Evolutionary conservation across 1,140 invertebrate genomes (phyloP).

Genomic region (Psilanteris sp.): DNA sequence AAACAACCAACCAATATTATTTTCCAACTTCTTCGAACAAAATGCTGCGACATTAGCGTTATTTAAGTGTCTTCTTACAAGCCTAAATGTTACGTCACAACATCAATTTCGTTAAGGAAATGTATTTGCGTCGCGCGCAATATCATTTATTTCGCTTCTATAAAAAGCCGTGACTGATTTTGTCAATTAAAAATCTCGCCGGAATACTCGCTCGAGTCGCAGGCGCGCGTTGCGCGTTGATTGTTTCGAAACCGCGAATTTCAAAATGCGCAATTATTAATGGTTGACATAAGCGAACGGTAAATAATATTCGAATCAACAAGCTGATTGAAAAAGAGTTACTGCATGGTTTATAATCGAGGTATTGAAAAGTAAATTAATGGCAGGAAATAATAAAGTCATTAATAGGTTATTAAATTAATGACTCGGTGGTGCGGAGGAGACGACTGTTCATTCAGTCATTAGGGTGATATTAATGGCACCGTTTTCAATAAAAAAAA

Average conservation of each 20-base stretch:
- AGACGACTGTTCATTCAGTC: conserved; percentile 44
- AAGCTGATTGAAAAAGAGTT: conserved; percentile 12
- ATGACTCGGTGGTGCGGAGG: conserved; percentile 15
- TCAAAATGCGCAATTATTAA: conserved; percentile 18
- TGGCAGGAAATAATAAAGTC: conserved; percentile 48
- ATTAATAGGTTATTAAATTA: conserved; percentile 36
- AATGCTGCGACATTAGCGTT: conserved; percentile 1
- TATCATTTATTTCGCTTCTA: conserved; percentile 38
- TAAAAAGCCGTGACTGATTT: conserved; percentile 46
- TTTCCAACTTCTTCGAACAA: conserved; percentile 29
- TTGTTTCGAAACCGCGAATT: conserved; percentile 8
- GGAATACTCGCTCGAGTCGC: neutral
- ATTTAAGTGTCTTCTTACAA: conserved; percentile 35
- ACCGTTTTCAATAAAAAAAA: conserved; percentile 30
- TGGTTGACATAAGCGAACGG: neutral
- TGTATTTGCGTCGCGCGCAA: conserved; percentile 11
- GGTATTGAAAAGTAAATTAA: conserved; percentile 35
- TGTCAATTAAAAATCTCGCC: conserved; percentile 25
- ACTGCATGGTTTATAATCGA: neutral
- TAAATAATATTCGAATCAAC: conserved; percentile 5
- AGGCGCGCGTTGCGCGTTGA: conserved; percentile 28
- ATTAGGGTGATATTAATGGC: conserved; percentile 29
- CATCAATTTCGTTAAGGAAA: conserved; percentile 38
- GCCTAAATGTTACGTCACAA: conserved; percentile 19
- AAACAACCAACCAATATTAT: conserved; percentile 24